These are phyloP conservation scores for Gandaritis pyraliata DNA, from an alignment of 2,888 invertebrate species.

Conservation along the genomic window DNA sequence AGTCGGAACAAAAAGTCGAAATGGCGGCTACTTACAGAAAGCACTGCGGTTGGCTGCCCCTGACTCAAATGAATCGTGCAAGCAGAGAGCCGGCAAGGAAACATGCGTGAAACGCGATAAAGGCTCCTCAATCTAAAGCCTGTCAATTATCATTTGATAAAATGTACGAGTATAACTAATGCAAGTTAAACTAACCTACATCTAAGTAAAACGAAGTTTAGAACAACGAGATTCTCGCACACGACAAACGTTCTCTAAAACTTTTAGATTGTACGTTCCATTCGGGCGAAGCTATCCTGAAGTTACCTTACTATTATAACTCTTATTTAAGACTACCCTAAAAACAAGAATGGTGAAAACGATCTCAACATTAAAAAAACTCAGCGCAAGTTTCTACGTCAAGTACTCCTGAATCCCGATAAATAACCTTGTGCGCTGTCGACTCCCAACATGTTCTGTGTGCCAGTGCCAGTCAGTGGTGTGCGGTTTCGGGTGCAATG, in stretches of 20 bases:
- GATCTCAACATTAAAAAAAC: background rate
- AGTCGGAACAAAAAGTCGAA: constrained; percentile 71
- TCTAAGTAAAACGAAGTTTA: no score
- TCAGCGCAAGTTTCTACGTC: constrained; percentile 44
- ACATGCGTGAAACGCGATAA: constrained; percentile 80
- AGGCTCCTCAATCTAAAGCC: constrained; percentile 67
- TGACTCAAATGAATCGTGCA: constrained; percentile 83
- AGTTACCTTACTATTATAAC: no score
- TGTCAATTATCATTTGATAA: constrained; percentile 58
- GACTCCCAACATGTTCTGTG: constrained; percentile 37
- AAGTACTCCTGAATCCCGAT: constrained; percentile 20
- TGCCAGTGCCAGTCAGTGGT: no score
- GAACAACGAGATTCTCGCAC: no score
- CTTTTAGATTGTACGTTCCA: no score
- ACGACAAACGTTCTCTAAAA: no score
- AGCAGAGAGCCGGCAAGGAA: constrained; percentile 75
- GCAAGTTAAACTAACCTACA: no score
- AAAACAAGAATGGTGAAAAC: background rate
- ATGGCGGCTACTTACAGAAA: constrained; percentile 71
- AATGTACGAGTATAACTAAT: background rate
- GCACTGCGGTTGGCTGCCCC: constrained; percentile 74
- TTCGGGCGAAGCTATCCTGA: no score
- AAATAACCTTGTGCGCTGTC: constrained; percentile 32
- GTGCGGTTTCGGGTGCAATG: constrained; percentile 55
- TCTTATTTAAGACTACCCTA: no score